Conservation (phyloP, 2,797 vertebrate species). For the Danionella dracula region DNA sequence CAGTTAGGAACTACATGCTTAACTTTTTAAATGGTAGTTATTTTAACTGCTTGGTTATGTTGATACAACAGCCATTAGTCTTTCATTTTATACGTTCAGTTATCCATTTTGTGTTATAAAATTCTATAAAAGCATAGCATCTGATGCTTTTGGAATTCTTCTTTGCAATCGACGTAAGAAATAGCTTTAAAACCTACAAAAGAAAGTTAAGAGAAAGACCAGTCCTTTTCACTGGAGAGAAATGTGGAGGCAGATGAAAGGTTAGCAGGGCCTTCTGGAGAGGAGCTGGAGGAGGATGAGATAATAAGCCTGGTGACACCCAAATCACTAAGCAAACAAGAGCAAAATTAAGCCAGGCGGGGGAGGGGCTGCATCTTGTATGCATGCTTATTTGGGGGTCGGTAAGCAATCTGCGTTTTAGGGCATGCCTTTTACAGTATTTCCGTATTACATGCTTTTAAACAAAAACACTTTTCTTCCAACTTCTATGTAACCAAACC, state of each 20-base stretch:
- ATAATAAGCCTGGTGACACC: conserved; percentile 45
- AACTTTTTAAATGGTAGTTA: no score
- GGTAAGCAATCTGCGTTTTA: conserved; percentile 25
- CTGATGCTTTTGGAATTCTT: no score
- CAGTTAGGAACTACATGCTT: no score
- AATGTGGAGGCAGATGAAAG: conserved; percentile 33
- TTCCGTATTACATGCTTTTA: not conserved
- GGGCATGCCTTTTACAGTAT: not conserved
- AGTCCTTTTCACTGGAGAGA: conserved; percentile 6
- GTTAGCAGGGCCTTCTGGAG: conserved; percentile 18
- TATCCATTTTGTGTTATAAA: no score
- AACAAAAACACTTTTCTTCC: not conserved
- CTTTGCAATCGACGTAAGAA: not conserved
- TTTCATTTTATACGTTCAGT: no score
- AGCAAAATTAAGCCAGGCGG: conserved; percentile 48
- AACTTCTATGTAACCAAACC: not conserved
- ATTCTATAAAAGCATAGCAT: no score
- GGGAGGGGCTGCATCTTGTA: conserved; percentile 7
- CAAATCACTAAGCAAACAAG: conserved; percentile 56
- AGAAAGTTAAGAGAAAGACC: not conserved
- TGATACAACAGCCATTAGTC: no score
- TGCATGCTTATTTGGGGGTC: not conserved
- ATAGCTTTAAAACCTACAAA: not conserved
- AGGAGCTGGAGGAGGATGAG: conserved; percentile 21
- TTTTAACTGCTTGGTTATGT: no score